Conservation (phyloP, 2,113 vertebrate genomes). For the Athene noctua region DNA sequence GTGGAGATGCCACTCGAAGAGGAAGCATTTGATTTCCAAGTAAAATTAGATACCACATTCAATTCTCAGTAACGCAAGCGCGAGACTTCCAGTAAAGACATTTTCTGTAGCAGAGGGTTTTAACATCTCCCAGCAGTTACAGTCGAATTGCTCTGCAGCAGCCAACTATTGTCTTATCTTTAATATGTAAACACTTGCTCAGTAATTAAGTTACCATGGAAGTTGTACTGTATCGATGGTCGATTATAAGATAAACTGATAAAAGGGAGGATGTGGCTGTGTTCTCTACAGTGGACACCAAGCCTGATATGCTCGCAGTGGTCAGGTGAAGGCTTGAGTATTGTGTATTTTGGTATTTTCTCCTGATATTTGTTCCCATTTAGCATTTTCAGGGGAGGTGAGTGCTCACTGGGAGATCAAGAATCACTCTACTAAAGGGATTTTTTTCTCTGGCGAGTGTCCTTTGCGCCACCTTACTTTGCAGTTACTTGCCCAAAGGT, state of each 20-base stretch:
- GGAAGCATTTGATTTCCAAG: slow-evolving; percentile 50
- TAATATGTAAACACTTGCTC: slow-evolving; percentile 20
- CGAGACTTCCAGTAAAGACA: slow-evolving; percentile 21
- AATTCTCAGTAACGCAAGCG: background rate
- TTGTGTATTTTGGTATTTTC: background rate
- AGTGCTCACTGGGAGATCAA: background rate
- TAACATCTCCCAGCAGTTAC: background rate
- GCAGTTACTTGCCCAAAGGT: background rate
- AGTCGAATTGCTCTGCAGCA: background rate
- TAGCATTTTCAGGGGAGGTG: background rate
- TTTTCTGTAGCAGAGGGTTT: background rate
- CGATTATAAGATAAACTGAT: slow-evolving; percentile 11
- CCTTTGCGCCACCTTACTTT: background rate
- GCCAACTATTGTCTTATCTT: background rate
- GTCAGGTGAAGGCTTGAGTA: background rate
- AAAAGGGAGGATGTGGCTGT: background rate
- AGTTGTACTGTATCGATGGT: background rate
- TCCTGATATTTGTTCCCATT: fast-evolving
- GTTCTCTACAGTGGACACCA: background rate
- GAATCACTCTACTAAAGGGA: background rate
- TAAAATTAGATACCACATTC: slow-evolving; percentile 22
- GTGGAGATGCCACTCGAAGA: background rate
- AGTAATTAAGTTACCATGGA: slow-evolving; percentile 26
- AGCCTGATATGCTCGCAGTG: background rate
- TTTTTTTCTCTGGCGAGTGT: background rate